Percentiles rank a stretch among this genome's conserved stretches.
Conservation (phyloP, 2,888 invertebrate genomes). For the Drosophila pseudotakahashii region DNA sequence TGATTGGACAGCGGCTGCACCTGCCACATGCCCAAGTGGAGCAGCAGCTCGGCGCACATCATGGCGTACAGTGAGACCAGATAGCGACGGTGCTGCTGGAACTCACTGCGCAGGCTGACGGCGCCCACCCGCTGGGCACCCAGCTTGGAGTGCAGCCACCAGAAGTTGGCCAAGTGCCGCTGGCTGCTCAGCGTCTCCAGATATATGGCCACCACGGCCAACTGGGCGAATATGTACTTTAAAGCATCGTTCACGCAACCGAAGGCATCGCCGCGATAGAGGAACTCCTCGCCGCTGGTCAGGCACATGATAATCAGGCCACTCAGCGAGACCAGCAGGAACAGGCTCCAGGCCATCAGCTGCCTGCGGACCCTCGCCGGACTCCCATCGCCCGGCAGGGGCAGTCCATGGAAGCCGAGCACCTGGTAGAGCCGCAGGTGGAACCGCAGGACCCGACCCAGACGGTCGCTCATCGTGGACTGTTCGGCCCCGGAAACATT, state of each 20-base stretch:
- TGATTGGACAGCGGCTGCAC: constrained; percentile 40
- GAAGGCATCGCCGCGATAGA: constrained; percentile 64
- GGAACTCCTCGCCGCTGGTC: constrained; percentile 51
- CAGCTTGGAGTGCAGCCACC: constrained; percentile 53
- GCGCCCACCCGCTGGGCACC: no score
- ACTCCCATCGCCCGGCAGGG: constrained; percentile 42
- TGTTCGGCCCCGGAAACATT: background rate
- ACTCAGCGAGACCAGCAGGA: constrained; percentile 51
- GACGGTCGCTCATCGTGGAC: constrained; percentile 45
- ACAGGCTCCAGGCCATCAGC: constrained; percentile 56
- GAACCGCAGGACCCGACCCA: constrained; percentile 54
- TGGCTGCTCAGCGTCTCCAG: constrained; percentile 57
- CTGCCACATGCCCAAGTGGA: constrained; percentile 24
- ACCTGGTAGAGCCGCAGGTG: constrained; percentile 72
- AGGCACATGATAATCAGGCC: constrained; percentile 35
- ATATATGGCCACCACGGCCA: constrained; percentile 68
- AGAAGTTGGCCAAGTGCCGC: constrained; percentile 53
- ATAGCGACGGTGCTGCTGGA: constrained; percentile 55
- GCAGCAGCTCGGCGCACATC: constrained; percentile 31
- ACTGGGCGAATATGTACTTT: constrained; percentile 56
- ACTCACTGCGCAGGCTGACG: constrained; percentile 22
- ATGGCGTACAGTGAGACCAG: constrained; percentile 56
- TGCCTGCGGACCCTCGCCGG: constrained; percentile 9
- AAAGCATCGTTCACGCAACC: constrained; percentile 71
- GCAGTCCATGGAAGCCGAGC: constrained; percentile 68